A percentile compares a stretch with the other conserved stretches of the same genome.
Conservation (phyloP, 2,797 vertebrate genomes). For the Myotis vivesi region DNA sequence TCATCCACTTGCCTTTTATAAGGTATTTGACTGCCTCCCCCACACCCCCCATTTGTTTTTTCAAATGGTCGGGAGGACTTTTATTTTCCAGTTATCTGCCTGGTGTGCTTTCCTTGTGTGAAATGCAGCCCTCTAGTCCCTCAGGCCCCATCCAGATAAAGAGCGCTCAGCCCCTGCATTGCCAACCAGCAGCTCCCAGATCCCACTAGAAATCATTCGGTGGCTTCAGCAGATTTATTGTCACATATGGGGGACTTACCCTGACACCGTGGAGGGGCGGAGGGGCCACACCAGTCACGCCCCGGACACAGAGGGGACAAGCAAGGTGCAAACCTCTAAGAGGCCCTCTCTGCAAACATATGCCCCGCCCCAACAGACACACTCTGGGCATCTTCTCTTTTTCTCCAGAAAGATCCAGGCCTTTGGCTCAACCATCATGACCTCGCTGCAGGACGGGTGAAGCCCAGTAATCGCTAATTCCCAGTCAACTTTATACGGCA, state of each 20-base stretch:
- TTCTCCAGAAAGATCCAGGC: neutral
- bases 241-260: neutral
- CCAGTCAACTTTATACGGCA: neutral
- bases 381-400: neutral
- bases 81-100: neutral
- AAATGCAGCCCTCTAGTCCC: neutral
- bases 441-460: neutral
- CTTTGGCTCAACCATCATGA: neutral
- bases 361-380: neutral
- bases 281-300: neutral
- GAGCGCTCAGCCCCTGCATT: fast-evolving
- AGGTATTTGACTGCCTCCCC: neutral
- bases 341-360: neutral
- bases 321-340: neutral
- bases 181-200: neutral
- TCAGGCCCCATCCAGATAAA: fast-evolving
- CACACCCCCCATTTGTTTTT: neutral
- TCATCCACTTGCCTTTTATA: neutral
- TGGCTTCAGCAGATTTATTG: neutral
- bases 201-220: neutral
- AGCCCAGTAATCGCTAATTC: neutral
- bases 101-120: neutral
- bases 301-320: neutral
- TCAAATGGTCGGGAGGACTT: neutral
- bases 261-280: neutral